Conservation (phyloP, 2,113 vertebrate genomes). For the Brevimyrus niger region DNA sequence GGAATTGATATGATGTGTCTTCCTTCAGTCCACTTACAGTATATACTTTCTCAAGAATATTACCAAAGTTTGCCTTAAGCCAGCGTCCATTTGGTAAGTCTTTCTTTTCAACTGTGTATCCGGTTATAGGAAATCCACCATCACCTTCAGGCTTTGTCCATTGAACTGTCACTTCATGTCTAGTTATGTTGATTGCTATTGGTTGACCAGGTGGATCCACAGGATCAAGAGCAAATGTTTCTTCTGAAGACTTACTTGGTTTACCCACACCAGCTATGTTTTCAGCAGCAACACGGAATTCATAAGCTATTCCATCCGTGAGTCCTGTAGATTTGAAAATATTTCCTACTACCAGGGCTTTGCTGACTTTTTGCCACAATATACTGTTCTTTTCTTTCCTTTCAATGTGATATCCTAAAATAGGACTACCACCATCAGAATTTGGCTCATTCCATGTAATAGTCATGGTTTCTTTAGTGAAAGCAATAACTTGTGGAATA, state of each 20-base stretch:
- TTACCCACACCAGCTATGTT: constrained; percentile 93
- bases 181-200: constrained; percentile 83
- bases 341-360: constrained; percentile 80
- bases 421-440: constrained; percentile 85
- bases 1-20: constrained; percentile 91
- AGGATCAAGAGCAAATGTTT: constrained; percentile 81
- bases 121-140: constrained; percentile 94
- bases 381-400: constrained; percentile 96
- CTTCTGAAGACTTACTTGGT: constrained; percentile 87
- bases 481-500: constrained; percentile 75
- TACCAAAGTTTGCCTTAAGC: constrained; percentile 96
- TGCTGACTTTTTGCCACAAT: constrained; percentile 88
- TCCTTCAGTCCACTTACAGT: constrained; percentile 92
- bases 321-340: constrained; percentile 92
- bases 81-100: constrained; percentile 90
- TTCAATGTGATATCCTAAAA: constrained; percentile 91
- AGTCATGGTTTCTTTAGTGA: constrained; percentile 85
- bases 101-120: constrained; percentile 89
- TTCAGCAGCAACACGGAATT: constrained; percentile 90
- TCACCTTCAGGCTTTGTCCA: constrained; percentile 94
- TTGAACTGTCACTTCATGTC: constrained; percentile 84
- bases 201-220: constrained; percentile 89
- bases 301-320: constrained; percentile 88
- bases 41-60: constrained; percentile 87
- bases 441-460: constrained; percentile 92